Evolutionary conservation across 2,888 invertebrate species (phyloP).

Genomic region (Ditula angustiorana): DNA sequence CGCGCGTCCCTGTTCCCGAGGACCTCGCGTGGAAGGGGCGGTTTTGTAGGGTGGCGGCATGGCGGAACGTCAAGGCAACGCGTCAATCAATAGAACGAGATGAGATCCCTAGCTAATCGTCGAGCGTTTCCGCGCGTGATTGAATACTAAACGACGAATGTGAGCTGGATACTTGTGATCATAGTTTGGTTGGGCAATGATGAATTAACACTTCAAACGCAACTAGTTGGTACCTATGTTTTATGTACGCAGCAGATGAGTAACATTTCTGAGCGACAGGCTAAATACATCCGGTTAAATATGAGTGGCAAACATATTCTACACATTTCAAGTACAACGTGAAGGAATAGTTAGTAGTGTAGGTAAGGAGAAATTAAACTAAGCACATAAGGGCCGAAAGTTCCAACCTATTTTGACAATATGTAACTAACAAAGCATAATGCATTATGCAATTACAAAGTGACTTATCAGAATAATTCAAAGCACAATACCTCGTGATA

Average conservation of each 20-base stretch:
- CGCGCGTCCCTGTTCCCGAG: slow-evolving; percentile 82
- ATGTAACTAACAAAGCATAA: slow-evolving; percentile 27
- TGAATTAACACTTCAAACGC: background rate
- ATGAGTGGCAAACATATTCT: background rate
- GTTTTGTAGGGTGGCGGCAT: slow-evolving; percentile 79
- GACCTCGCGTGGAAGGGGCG: slow-evolving; percentile 82
- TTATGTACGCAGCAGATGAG: background rate
- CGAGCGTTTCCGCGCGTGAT: slow-evolving; percentile 43
- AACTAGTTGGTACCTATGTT: too few relatives aligned
- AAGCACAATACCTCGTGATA: slow-evolving; percentile 49
- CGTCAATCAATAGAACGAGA: slow-evolving; percentile 84
- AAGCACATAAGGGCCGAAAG: background rate
- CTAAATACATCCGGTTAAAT: background rate
- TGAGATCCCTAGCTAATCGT: slow-evolving; percentile 69
- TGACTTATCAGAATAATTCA: slow-evolving; percentile 41
- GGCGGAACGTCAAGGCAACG: slow-evolving; percentile 73
- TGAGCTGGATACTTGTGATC: background rate
- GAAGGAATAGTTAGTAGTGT: background rate
- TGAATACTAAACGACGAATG: slow-evolving; percentile 9
- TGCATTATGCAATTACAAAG: slow-evolving; percentile 37
- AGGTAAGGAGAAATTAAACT: background rate
- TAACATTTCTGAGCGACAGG: background rate
- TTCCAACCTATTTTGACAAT: slow-evolving; percentile 5
- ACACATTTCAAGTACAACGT: background rate
- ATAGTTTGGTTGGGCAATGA: background rate